Percentiles rank a stretch among this genome's conserved stretches.
These are phyloP conservation scores for Psittacula echo DNA, from an alignment of 2,797 vertebrate species.

Conservation along the genomic window DNA sequence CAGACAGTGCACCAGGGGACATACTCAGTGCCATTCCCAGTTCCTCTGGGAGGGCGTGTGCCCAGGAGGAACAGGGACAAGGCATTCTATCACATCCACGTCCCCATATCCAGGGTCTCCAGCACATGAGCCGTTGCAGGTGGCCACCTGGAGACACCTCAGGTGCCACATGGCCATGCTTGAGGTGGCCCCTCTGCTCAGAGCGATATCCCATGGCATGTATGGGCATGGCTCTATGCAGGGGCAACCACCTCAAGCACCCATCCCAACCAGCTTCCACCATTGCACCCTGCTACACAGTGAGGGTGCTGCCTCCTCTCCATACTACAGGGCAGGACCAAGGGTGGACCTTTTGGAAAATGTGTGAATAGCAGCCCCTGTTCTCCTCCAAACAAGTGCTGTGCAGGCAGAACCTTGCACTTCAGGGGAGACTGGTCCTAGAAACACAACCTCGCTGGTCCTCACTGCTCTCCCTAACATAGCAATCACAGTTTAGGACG, in stretches of 20 bases:
- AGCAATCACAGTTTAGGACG: neutral
- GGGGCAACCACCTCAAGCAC: neutral
- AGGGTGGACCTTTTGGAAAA: neutral
- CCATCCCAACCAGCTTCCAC: neutral
- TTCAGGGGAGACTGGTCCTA: neutral
- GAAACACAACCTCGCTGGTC: neutral
- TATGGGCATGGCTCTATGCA: neutral
- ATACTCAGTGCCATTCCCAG: fast-evolving
- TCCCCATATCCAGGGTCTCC: neutral
- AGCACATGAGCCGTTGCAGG: neutral
- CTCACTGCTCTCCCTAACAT: neutral
- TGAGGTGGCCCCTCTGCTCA: neutral
- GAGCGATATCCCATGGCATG: fast-evolving
- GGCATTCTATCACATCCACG: neutral
- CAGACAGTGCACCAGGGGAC: neutral
- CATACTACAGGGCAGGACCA: neutral
- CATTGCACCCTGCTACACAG: neutral
- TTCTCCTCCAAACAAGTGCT: neutral
- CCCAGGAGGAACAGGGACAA: neutral
- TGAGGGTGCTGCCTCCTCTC: neutral
- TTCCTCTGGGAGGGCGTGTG: fast-evolving
- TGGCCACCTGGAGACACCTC: neutral
- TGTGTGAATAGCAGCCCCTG: neutral
- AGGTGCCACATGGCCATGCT: fast-evolving
- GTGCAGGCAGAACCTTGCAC: neutral